These are phyloP conservation scores for Trichosurus vulpecula DNA, from an alignment of 2,797 vertebrate genomes.

Conservation along the genomic window DNA sequence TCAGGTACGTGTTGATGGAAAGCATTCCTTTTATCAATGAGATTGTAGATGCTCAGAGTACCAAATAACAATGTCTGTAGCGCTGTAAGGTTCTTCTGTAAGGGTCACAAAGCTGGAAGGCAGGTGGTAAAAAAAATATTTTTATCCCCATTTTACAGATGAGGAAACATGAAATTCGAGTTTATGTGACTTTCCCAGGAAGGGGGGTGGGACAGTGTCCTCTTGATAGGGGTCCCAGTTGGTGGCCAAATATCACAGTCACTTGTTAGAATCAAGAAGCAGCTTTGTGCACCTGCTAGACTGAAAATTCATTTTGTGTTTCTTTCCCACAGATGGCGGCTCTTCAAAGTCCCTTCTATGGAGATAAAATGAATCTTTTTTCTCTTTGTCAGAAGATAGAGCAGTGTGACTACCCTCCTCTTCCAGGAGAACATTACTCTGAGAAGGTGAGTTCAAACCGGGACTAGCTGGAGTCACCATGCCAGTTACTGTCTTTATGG, in stretches of 20 bases:
- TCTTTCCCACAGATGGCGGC: slow-evolving; percentile 88
- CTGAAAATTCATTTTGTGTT: neutral
- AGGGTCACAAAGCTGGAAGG: neutral
- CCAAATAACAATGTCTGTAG: neutral
- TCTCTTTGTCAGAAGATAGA: slow-evolving; percentile 93
- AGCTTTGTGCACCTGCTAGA: neutral
- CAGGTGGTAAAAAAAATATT: neutral
- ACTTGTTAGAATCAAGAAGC: neutral
- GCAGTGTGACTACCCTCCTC: slow-evolving; percentile 91
- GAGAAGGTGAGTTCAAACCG: slow-evolving; percentile 86
- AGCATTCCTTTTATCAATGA: neutral
- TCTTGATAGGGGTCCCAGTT: neutral
- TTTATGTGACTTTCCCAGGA: neutral
- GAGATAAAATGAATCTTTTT: slow-evolving; percentile 93
- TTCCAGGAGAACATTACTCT: slow-evolving; percentile 90
- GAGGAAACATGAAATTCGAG: neutral
- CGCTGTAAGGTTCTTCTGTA: too few species aligned
- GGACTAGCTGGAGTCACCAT: neutral
- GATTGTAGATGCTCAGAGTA: neutral
- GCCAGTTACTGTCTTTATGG: rapidly evolving
- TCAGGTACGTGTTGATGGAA: neutral
- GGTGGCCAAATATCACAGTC: neutral
- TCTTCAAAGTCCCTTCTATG: slow-evolving; percentile 92
- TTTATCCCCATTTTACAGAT: neutral
- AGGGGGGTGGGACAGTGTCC: neutral